Evolutionary conservation across 2,113 vertebrate species (phyloP), one percentile per base, ranked within the genome.

Genomic region (Lagopus muta): DNA sequence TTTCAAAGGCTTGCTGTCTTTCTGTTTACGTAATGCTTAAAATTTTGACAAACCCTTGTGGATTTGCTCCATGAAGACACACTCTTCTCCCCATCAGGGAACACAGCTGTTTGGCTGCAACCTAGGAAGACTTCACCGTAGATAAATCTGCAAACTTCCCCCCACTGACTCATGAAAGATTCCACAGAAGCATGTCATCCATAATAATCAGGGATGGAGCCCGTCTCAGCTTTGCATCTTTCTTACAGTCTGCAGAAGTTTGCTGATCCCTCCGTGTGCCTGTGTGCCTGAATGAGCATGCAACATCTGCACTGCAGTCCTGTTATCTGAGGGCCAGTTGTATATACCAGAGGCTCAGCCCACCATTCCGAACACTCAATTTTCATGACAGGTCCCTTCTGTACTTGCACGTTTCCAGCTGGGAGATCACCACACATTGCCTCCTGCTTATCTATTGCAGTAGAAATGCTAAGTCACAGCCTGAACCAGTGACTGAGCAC

Each of bases 71-170:
- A 1, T 19, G 62, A 83, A 81, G 54, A 81, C 10, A 9, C 10
- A 27, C 14, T 65, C 15, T 76, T 50, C 85, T 92, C 22, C n/a
- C 50, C 76, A 43, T 47, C 74, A 77, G 70, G 48, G 84, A 86
- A 69, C 71, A 79, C 62, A 93, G 65, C 57, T 88, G 43, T 32
- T 32, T 84, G 78, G 40, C 89, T 92, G 86, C 62, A 70, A 79
- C 9, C 48, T 57, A 55, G 62, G 36, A 84, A 82, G 36, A 58
- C 22, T 92, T 13, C 81, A 16, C 77, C 58, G 6, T 7, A 45
- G 81, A 83, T 40, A 54, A 82, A 62, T 64, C 65, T 66, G 36
- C n/a, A 58, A 28, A 17, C 61, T 87, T 38, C 4, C 15, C 47
- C 36, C 8, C 2, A 1, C 36, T 88, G 82, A 67, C 42, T 71